Conservation (phyloP, 2,113 vertebrate genomes). For the Toxotes chatareus region DNA sequence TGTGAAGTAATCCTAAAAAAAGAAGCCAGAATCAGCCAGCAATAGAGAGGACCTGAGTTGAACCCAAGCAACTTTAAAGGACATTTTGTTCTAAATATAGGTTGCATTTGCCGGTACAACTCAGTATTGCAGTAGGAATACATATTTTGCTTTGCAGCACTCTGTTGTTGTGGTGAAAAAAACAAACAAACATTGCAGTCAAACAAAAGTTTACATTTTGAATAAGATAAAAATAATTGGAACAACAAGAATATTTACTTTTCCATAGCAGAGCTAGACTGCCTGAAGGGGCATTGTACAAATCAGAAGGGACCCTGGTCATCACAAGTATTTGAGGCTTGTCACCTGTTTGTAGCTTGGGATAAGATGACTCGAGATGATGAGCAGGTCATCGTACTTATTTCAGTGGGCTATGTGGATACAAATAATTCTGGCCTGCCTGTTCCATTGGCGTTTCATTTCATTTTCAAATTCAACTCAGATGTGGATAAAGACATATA, state of each 20-base stretch:
- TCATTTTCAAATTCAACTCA: neutral
- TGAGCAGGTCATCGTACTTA: neutral
- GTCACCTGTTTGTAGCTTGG: neutral
- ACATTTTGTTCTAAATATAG: slow-evolving; percentile 1
- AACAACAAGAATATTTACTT: neutral
- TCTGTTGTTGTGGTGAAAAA: neutral
- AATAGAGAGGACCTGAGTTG: neutral
- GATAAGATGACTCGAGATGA: neutral
- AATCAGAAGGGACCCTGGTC: neutral
- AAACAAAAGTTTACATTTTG: neutral
- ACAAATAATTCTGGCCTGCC: neutral
- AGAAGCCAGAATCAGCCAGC: neutral
- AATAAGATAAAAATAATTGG: neutral
- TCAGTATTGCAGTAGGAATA: neutral
- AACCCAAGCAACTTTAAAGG: slow-evolving; percentile 6
- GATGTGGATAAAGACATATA: neutral
- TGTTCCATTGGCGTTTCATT: neutral
- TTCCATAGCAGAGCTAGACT: neutral
- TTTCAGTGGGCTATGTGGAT: neutral
- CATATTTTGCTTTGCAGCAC: neutral
- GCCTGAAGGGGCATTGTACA: neutral
- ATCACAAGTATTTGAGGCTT: neutral
- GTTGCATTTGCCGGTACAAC: neutral
- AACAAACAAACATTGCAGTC: neutral
- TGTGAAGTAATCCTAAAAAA: neutral